A percentile compares a stretch with the other conserved stretches of the same genome.
phyloP scores from a whole-genome alignment of 2,888 invertebrate genomes.

The Furcula furcula region DNA sequence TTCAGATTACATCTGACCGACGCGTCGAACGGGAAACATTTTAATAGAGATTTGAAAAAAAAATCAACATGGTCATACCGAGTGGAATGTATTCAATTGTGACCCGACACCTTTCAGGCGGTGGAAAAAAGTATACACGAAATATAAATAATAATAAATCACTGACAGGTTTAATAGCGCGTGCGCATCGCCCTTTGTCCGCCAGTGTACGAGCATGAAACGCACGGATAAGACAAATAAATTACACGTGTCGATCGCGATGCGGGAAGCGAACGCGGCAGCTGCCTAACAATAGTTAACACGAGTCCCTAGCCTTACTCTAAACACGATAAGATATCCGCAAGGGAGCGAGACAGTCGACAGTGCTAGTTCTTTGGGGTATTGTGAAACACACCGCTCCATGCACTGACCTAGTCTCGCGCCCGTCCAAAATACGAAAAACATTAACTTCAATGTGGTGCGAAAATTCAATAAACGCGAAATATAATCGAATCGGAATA shows the following conservation, averaged over 20 bases:
- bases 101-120: conserved; percentile 80
- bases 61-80: conserved; percentile 76
- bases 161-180: conserved; percentile 21
- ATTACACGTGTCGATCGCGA: conserved; percentile 45
- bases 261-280: conserved; percentile 71
- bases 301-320: conserved; percentile 73
- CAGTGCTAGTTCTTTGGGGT: conserved; percentile 3
- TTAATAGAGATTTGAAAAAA: conserved; percentile 45
- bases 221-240: conserved; percentile 45
- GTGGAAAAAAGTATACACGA: conserved; percentile 52
- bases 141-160: conserved; percentile 43
- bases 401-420: conserved; percentile 21
- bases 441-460: conserved; percentile 51
- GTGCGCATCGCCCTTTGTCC: conserved; percentile 7
- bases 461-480: conserved; percentile 48
- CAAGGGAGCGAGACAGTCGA: conserved; percentile 15
- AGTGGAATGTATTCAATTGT: conserved; percentile 75
- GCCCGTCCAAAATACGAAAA: conserved; percentile 33
- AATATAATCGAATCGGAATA: conserved; percentile 33
- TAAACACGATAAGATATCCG: conserved; percentile 55
- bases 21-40: conserved; percentile 24
- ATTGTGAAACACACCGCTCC: conserved; percentile 6
- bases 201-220: conserved; percentile 21
- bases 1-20: conserved; percentile 71
- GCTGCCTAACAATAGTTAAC: conserved; percentile 77